Conservation (phyloP, 1,140 invertebrate species). For the Chrysopa pallens region DNA sequence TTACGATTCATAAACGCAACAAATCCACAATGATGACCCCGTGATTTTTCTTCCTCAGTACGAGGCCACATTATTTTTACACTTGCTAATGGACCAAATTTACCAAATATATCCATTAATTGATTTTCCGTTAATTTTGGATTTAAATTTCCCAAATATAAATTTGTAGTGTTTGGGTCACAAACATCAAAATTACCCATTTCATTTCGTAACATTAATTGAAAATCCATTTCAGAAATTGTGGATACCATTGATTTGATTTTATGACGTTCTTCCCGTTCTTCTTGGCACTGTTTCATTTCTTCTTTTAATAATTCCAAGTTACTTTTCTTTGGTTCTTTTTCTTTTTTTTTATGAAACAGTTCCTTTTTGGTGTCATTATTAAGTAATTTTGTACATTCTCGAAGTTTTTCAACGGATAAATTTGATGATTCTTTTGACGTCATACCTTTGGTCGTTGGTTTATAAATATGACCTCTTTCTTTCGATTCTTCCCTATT, state of each 20-base stretch:
- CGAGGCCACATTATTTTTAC: slow-evolving; percentile 90
- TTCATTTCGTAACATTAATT: not conserved
- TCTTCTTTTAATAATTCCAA: slow-evolving; percentile 21
- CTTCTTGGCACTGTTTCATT: slow-evolving; percentile 13
- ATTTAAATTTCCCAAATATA: slow-evolving; percentile 75
- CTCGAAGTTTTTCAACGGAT: slow-evolving; percentile 30
- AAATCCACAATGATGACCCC: slow-evolving; percentile 75
- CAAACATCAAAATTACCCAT: slow-evolving; percentile 46
- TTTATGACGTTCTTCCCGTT: slow-evolving; percentile 5
- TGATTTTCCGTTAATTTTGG: slow-evolving; percentile 72
- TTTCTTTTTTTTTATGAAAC: slow-evolving; percentile 20
- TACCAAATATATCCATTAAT: slow-evolving; percentile 74
- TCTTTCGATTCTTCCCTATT: slow-evolving; percentile 7
- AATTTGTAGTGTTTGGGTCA: slow-evolving; percentile 73
- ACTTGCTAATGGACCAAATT: slow-evolving; percentile 72
- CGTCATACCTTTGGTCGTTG: slow-evolving; percentile 11
- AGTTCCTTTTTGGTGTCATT: slow-evolving; percentile 15
- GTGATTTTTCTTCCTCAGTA: slow-evolving; percentile 60
- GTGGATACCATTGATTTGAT: slow-evolving; percentile 21
- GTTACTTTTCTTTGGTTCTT: slow-evolving; percentile 16
- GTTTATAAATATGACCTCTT: slow-evolving; percentile 14
- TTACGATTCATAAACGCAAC: slow-evolving; percentile 80
- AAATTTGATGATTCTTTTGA: slow-evolving; percentile 13
- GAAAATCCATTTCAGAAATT: slow-evolving; percentile 7
- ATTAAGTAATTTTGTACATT: slow-evolving; percentile 15